Conservation (phyloP, 2,797 vertebrate species). For the Coendou prehensilis region DNA sequence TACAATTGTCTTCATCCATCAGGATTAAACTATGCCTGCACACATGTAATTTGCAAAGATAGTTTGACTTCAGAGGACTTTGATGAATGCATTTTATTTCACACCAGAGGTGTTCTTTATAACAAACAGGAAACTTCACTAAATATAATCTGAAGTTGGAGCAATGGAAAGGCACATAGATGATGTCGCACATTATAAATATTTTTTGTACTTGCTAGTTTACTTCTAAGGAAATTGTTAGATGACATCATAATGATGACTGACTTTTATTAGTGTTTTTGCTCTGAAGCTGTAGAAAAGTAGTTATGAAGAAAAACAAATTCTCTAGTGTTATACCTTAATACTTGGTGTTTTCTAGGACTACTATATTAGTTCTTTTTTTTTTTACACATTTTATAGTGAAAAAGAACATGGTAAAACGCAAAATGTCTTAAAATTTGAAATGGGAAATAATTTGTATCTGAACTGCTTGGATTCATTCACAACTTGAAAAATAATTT, state of each 20-base stretch:
- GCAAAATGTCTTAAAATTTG: slow-evolving; percentile 80
- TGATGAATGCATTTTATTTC: slow-evolving; percentile 88
- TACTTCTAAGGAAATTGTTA: slow-evolving; percentile 91
- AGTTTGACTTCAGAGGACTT: slow-evolving; percentile 87
- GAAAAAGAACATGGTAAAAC: slow-evolving; percentile 60
- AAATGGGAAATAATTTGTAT: slow-evolving; percentile 86
- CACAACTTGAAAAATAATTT: slow-evolving; percentile 80
- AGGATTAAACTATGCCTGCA: slow-evolving; percentile 61
- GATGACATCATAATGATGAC: slow-evolving; percentile 91
- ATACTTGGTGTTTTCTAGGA: slow-evolving; percentile 81
- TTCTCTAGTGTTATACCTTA: slow-evolving; percentile 84
- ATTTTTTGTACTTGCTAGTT: slow-evolving; percentile 92
- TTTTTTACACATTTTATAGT: slow-evolving; percentile 67
- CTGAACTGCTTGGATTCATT: slow-evolving; percentile 85
- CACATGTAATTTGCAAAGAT: slow-evolving; percentile 75
- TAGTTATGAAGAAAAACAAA: slow-evolving; percentile 87
- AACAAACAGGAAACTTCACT: slow-evolving; percentile 90
- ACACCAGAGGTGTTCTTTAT: slow-evolving; percentile 88
- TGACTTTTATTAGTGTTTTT: slow-evolving; percentile 91
- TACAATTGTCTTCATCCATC: slow-evolving; percentile 65
- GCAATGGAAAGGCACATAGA: slow-evolving; percentile 92
- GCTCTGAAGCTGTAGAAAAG: slow-evolving; percentile 88
- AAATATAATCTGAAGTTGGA: slow-evolving; percentile 88
- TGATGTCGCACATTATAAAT: slow-evolving; percentile 93
- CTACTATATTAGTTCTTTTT: slow-evolving; percentile 39